phyloP scores from a whole-genome alignment of 1,140 invertebrate genomes.

The Heliothis virescens region DNA sequence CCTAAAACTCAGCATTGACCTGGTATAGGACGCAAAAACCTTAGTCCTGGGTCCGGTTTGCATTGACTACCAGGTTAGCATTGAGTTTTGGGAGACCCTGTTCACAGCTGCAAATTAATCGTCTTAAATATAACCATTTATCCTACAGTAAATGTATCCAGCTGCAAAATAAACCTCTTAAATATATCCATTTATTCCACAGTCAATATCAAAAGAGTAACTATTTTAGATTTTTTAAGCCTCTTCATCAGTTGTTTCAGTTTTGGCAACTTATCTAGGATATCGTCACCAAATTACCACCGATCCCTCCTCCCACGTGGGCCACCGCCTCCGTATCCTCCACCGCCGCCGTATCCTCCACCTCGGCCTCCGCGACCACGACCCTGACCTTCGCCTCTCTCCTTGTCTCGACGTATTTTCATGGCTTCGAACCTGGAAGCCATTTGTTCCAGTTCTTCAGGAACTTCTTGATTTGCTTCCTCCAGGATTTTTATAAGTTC shows the following conservation, averaged over 20 bases:
- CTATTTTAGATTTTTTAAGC: no score
- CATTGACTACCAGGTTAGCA: no score
- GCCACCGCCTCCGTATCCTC: background rate
- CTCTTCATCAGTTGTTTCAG: no score
- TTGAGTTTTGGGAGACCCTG: no score
- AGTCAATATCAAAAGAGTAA: no score
- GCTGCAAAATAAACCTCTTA: no score
- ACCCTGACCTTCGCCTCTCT: conserved; percentile 75
- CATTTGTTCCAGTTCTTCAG: conserved; percentile 91
- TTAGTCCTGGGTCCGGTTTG: no score
- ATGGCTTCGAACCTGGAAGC: conserved; percentile 88
- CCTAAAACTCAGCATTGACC: background rate
- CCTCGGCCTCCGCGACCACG: conserved; percentile 65
- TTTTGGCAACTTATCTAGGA: background rate
- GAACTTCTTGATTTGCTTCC: conserved; percentile 91
- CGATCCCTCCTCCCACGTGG: conserved; percentile 45
- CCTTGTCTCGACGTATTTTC: conserved; percentile 87
- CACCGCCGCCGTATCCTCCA: conserved; percentile 28
- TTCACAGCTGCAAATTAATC: no score
- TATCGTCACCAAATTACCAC: conserved; percentile 42
- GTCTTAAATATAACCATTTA: no score
- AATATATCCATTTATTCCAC: no score
- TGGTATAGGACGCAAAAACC: no score
- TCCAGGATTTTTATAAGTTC: conserved; percentile 94
- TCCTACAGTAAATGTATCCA: no score